These are phyloP conservation scores for Aphyosemion australe DNA, from an alignment of 2,113 vertebrate species.

Conservation along the genomic window DNA sequence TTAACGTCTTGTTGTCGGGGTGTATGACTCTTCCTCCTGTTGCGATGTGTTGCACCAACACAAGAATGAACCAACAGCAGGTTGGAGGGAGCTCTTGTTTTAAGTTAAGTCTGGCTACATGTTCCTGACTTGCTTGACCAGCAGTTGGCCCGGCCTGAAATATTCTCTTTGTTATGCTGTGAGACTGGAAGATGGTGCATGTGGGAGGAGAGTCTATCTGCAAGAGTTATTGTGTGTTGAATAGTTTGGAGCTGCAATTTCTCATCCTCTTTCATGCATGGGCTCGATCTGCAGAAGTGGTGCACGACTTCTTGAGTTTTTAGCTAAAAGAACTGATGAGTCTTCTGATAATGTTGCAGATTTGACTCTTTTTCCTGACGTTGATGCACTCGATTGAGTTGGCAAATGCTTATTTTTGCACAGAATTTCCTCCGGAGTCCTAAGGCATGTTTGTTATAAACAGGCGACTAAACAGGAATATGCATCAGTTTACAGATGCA, in stretches of 20 bases:
- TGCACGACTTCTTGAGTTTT: too few species aligned
- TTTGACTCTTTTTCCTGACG: slow-evolving; percentile 49
- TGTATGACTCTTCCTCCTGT: slow-evolving; percentile 33
- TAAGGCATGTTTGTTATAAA: slow-evolving; percentile 62
- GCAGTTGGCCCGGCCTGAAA: slow-evolving; percentile 15
- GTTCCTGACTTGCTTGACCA: slow-evolving; percentile 25
- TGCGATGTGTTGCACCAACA: slow-evolving; percentile 1
- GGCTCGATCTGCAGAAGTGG: not conserved
- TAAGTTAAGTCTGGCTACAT: slow-evolving; percentile 15
- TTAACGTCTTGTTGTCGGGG: slow-evolving; percentile 29
- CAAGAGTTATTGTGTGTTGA: too few species aligned
- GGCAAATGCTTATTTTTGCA: slow-evolving; percentile 67
- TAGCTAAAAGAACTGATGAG: slow-evolving; percentile 11
- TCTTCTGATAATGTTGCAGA: slow-evolving; percentile 6
- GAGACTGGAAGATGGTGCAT: slow-evolving; percentile 5
- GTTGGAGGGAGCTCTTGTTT: slow-evolving; percentile 2
- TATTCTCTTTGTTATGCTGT: slow-evolving; percentile 13
- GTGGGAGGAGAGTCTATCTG: slow-evolving; percentile 2
- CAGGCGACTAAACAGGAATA: slow-evolving; percentile 53
- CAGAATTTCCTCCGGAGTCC: slow-evolving; percentile 53
- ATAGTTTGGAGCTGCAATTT: slow-evolving; percentile 20
- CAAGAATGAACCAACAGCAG: not conserved
- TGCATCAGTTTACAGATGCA: slow-evolving; percentile 52
- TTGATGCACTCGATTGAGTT: slow-evolving; percentile 64
- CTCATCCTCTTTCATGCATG: slow-evolving; percentile 43